Evolutionary conservation across 2,113 vertebrate genomes (phyloP).

Genomic region (Sinocyclocheilus grahami): DNA sequence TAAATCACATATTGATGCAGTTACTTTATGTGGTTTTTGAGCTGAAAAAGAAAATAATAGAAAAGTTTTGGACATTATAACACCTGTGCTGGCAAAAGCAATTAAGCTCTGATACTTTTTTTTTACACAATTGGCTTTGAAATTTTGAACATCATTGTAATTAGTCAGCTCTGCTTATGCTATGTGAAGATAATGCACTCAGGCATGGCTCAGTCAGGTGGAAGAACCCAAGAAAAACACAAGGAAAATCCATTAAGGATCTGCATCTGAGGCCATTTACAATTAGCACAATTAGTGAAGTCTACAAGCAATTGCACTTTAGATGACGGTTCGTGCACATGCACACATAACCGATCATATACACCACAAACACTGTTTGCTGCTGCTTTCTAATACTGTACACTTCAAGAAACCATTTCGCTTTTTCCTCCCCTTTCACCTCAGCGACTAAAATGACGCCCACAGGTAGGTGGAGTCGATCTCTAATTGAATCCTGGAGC

Average conservation of each 20-base stretch:
- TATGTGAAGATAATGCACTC: conserved; percentile 7
- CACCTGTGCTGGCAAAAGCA: neutral
- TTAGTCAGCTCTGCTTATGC: neutral
- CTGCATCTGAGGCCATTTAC: conserved; percentile 5
- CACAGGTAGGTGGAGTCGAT: neutral
- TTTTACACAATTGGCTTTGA: neutral
- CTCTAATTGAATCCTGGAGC: conserved; percentile 39
- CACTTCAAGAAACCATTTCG: neutral
- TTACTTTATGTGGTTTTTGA: no score
- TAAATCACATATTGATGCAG: no score
- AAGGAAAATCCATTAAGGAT: conserved; percentile 20
- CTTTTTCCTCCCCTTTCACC: neutral
- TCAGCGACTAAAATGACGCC: neutral
- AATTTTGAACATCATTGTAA: conserved; percentile 1
- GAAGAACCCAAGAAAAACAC: conserved; percentile 19
- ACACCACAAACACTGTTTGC: neutral
- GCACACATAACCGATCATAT: neutral
- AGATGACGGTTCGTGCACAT: neutral
- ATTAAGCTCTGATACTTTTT: neutral
- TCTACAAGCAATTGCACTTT: conserved; percentile 2
- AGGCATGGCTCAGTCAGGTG: conserved; percentile 4
- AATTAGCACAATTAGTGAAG: conserved; percentile 21
- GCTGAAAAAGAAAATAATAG: no score
- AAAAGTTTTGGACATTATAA: neutral
- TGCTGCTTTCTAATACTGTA: neutral